phyloP scores from a whole-genome alignment of 2,113 vertebrate species.

The Pollimyrus isidori region DNA sequence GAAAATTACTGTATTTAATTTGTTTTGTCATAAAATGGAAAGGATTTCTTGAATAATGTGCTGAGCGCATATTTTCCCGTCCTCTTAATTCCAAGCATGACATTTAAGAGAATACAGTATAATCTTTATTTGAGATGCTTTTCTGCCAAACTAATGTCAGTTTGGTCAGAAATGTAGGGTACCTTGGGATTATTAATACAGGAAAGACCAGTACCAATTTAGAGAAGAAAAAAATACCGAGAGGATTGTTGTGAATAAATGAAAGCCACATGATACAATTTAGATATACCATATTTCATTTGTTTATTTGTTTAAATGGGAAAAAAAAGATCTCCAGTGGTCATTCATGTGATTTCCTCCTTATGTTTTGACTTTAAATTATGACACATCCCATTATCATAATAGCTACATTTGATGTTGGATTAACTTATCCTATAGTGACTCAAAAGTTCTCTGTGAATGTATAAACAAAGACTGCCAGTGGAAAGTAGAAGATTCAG shows the following conservation, averaged over 20 bases:
- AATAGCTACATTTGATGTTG: slow-evolving; percentile 10
- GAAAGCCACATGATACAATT: slow-evolving; percentile 5
- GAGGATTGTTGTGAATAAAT: neutral
- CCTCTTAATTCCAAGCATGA: slow-evolving; percentile 15
- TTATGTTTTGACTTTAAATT: slow-evolving; percentile 3
- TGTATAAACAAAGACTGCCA: slow-evolving; percentile 1
- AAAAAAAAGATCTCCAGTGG: neutral
- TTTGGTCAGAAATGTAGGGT: neutral
- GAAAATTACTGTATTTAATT: slow-evolving; percentile 22
- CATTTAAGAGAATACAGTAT: slow-evolving; percentile 24
- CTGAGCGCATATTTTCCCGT: slow-evolving; percentile 17
- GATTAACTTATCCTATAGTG: slow-evolving; percentile 1
- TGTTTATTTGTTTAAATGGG: neutral
- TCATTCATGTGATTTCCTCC: neutral
- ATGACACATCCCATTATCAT: neutral
- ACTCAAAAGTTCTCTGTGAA: slow-evolving; percentile 2
- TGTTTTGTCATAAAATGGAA: slow-evolving; percentile 25
- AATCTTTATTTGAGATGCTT: slow-evolving; percentile 20
- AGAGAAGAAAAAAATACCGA: neutral
- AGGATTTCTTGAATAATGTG: slow-evolving; percentile 23
- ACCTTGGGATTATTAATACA: slow-evolving; percentile 12
- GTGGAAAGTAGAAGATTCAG: neutral
- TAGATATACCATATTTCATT: neutral
- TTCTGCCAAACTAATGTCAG: slow-evolving; percentile 23
- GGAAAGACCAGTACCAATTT: neutral